A percentile compares a stretch with the other conserved stretches of the same genome.
Conservation (phyloP, 2,113 vertebrate species). For the Bambusicola thoracicus region DNA sequence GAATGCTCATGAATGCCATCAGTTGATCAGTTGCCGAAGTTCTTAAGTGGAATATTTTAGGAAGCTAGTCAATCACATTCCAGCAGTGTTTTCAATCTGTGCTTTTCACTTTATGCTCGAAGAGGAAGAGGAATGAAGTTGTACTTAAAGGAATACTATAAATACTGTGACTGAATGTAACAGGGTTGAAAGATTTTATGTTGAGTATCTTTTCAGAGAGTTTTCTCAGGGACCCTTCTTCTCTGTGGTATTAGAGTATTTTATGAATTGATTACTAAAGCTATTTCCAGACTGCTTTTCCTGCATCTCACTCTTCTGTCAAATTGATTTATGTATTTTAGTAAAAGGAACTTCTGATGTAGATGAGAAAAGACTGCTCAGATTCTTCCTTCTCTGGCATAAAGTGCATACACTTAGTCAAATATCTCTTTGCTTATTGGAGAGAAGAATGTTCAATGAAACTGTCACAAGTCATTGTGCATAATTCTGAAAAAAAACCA, state of each 20-base stretch:
- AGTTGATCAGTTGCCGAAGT: not conserved
- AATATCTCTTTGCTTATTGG: not conserved
- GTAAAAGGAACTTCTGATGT: not conserved
- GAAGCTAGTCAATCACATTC: conserved; percentile 10
- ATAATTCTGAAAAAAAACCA: not conserved
- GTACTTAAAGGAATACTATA: conserved; percentile 39
- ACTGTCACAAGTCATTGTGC: not conserved
- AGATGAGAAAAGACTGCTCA: not conserved
- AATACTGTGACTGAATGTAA: conserved; percentile 42
- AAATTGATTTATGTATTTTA: not conserved
- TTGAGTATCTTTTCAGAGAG: not conserved
- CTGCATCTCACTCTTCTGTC: conserved; percentile 9
- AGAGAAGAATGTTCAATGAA: not conserved
- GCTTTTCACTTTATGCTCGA: conserved; percentile 34
- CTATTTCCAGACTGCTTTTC: not conserved
- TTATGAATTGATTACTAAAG: conserved; percentile 28
- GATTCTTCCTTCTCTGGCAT: not conserved
- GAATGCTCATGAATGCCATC: conserved; percentile 21
- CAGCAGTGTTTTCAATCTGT: conserved; percentile 21
- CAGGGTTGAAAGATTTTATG: not conserved
- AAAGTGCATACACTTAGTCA: not conserved
- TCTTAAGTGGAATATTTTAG: conserved; percentile 9
- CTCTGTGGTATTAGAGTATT: not conserved
- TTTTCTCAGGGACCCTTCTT: not conserved
- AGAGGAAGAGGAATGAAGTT: conserved; percentile 28